Evolutionary conservation across 2,113 vertebrate species (phyloP), one percentile per base, ranked within the genome.

Genomic region (Caranx ignobilis): DNA sequence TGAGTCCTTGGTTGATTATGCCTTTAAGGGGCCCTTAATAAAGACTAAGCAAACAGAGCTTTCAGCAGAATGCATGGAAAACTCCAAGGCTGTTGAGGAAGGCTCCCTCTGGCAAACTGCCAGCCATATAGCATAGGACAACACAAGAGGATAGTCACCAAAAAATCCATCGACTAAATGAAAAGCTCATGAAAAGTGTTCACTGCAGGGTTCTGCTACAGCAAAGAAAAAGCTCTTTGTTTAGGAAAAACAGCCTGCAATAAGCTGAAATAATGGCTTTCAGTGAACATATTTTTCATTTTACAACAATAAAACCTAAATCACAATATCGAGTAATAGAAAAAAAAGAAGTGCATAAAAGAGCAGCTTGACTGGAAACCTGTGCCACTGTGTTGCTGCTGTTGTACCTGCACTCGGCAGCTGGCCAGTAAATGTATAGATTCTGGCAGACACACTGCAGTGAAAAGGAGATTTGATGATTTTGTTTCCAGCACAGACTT

Each of bases 11-110:
- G 66, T 67, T 89, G 90, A 89, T 84, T 84, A 75, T 79, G 77
- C 72, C 84, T 79, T 91, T 79, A 86, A 84, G 82, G 77, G 80
- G 84, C 75, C 82, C 76, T 89, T 93, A 88, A 91, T 93, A 93
- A 90, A 85, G 79, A 81, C 83, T 85, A 57, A 85, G 88, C 83
- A 93, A 93, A 93, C 78, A 88, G 61, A 73, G 81, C 79, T 85
- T 90, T 92, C 82, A 85, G 73, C 68, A 78, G 77, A 84, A 70
- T 16, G 9, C 73, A 66, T 56, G 82, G 70, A 90, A 83, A 90
- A 83, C 62, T 55, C 61, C 0, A 12, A 35, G 48, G 78, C 74
- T 26, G 71, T 16, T 69, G 59, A 37, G 62, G 80, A 73, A 79
- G 60, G 47, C 41, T 57, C 73, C 35, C 63, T 54, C 18, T 84